phyloP scores from a whole-genome alignment of 2,888 invertebrate genomes.

The Tyria jacobaeae region DNA sequence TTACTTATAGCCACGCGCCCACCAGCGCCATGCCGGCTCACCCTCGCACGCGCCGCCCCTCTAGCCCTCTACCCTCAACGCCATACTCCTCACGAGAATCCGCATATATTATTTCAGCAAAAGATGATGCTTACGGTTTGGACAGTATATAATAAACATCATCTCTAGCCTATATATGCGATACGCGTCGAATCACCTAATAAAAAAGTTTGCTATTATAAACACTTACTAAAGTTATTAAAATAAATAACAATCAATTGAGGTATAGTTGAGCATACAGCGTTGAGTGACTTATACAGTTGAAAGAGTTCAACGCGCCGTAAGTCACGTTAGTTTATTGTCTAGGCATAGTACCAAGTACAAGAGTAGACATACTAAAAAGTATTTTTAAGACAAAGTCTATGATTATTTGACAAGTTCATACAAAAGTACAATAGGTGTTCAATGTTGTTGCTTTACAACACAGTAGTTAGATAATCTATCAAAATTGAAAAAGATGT shows the following conservation, averaged over 20 bases:
- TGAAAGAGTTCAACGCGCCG: constrained; percentile 73
- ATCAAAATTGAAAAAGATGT: constrained; percentile 35
- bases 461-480: constrained; percentile 41
- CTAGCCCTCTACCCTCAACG: constrained; percentile 41
- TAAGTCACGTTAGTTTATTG: background rate
- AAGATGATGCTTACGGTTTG: background rate
- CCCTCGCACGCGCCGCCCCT: constrained; percentile 33
- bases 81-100: background rate
- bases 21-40: constrained; percentile 53
- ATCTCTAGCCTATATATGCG: background rate
- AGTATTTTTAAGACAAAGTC: background rate
- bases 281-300: background rate
- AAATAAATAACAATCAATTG: background rate
- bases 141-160: background rate
- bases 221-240: background rate
- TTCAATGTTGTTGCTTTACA: constrained; percentile 18
- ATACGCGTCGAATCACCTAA: too few species aligned
- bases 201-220: background rate
- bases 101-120: background rate
- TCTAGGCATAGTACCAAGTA: background rate
- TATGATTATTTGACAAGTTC: background rate
- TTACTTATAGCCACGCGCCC: constrained; percentile 84
- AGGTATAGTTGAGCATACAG: background rate
- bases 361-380: background rate
- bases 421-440: constrained; percentile 13